A percentile compares a stretch with the other conserved stretches of the same genome.
phyloP scores from a whole-genome alignment of 2,797 vertebrate species.

The Pantherophis alleghaniensis region DNA sequence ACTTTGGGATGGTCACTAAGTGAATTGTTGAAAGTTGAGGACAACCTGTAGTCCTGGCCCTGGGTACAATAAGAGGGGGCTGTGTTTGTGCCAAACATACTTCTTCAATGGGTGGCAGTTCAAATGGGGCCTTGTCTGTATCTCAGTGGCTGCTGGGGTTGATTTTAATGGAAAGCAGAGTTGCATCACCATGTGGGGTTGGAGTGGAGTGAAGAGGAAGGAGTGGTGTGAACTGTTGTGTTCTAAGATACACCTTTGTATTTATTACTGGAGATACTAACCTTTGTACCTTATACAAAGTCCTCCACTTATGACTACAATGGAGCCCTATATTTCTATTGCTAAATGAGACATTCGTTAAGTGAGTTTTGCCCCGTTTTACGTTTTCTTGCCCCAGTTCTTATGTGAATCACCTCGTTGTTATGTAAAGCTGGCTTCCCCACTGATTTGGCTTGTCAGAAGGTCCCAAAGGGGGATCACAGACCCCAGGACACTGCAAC shows the following conservation, averaged over 20 bases:
- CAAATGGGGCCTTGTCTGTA: neutral
- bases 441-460: neutral
- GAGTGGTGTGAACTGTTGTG: neutral
- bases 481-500: neutral
- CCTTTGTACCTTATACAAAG: neutral
- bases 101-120: neutral
- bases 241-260: neutral
- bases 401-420: neutral
- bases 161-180: neutral
- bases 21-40: no score
- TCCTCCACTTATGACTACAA: neutral
- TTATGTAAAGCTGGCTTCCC: neutral
- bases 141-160: neutral
- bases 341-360: neutral
- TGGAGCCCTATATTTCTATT: neutral
- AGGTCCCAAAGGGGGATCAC: neutral
- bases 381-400: neutral
- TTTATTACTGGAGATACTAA: neutral
- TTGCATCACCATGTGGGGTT: neutral
- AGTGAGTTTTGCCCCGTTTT: neutral
- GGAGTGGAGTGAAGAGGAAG: neutral
- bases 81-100: neutral
- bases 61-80: neutral
- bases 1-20: no score
- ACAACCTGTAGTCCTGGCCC: neutral